Evolutionary conservation across 2,797 vertebrate species (phyloP).

Genomic region (Siniperca obscura): DNA sequence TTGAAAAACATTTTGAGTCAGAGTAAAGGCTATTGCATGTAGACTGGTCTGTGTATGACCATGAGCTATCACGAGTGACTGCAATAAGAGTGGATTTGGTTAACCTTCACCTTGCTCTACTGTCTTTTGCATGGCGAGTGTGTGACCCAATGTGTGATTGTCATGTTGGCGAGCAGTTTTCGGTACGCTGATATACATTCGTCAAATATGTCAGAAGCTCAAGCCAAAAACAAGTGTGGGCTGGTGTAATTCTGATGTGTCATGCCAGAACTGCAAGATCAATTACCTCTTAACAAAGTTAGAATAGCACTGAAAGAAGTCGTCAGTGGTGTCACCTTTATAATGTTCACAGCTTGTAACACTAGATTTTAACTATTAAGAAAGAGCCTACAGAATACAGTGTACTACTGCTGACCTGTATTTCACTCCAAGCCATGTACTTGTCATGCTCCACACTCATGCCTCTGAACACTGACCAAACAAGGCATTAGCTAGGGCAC

Average conservation of each 20-base stretch:
- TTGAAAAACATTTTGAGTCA: neutral
- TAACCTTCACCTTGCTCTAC: conserved; percentile 45
- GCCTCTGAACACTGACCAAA: neutral
- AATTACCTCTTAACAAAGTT: conserved; percentile 12
- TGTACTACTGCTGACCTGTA: neutral
- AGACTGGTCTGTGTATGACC: neutral
- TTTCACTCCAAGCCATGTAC: neutral
- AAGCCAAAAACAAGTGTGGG: conserved; percentile 9
- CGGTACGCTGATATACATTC: neutral
- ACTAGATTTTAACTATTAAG: neutral
- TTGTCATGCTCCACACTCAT: neutral
- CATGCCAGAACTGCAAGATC: neutral
- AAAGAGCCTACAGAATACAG: neutral
- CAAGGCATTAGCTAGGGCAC: neutral
- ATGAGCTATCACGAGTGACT: conserved; percentile 12
- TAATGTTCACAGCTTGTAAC: neutral
- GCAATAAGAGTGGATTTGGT: conserved; percentile 6
- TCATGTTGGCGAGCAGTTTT: conserved; percentile 22
- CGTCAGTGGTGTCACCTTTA: neutral
- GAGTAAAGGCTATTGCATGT: neutral
- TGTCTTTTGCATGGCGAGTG: neutral
- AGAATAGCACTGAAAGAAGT: neutral
- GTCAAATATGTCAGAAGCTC: conserved; percentile 34
- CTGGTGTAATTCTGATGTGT: conserved; percentile 1
- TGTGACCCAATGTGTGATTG: conserved; percentile 35